Base-by-base conservation (phyloP, 2,113 vertebrate species). In the Hepsetus odoe region DNA sequence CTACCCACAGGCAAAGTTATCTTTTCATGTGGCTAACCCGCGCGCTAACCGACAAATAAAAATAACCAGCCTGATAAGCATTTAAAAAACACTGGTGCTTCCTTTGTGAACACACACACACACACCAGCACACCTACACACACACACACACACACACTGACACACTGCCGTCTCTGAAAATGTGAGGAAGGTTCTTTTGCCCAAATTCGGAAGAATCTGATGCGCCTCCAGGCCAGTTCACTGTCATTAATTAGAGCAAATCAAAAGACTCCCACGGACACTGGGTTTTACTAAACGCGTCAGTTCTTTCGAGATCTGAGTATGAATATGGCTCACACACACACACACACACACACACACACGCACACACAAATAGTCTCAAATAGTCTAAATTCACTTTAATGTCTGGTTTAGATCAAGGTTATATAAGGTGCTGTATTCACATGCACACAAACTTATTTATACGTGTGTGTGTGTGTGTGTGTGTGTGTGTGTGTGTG, bases 1-100 rank as follows among this genome's bases (percentile, higher is more conserved):
- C 91, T 93, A 89, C 91, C 91, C 90, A 89, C 83, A 85, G 90
- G 91, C 91, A 92, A 93, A 91, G 90, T 91, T 91, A 88, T 87
- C 71, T 86, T 88, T 89, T 91, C 85, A 91, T 85, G 87, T 87
- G 62, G 0, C 80, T 22, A 80, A 79, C 85, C 85, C 85, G 84
- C 84, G 87, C 88, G 85, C 68, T 86, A 80, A 85, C 86, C 78
- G 76, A 73, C 83, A 91, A 90, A 89, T 84, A 88, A 87, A 85
- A 87, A 89, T 74, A 87, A 84, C 55, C 28, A 38, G 61, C 40
- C 77, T 77, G 75, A 76, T 71, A 56, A 70, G 65, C 46, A 78
- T 68, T 40, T 56, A 73, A 51, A 44, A 61, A 62, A 62, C 20
- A 6, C 59, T 13, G 30, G 6, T 49, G 46, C 2, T 22, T 49